phyloP scores from a whole-genome alignment of 2,888 invertebrate genomes.

The Xestoiulus laeticollis region DNA sequence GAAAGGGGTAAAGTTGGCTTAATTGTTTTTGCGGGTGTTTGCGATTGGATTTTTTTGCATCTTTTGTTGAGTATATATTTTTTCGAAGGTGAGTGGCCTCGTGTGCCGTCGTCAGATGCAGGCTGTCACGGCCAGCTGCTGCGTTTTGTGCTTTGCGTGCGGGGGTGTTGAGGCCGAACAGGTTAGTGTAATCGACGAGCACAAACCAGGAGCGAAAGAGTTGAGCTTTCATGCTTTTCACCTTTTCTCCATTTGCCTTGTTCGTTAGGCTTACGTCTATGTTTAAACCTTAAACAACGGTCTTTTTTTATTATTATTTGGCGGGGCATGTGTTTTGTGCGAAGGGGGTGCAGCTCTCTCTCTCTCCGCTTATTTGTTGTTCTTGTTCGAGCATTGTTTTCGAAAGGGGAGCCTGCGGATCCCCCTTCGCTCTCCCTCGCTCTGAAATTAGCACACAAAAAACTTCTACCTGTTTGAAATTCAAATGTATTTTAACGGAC shows the following conservation, averaged over 20 bases:
- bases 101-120: background rate
- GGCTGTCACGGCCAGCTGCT: slow-evolving; percentile 25
- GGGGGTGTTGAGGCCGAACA: background rate
- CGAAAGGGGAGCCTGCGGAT: slow-evolving; percentile 12
- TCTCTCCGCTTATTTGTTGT: slow-evolving; percentile 5
- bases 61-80: background rate
- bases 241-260: slow-evolving; percentile 1
- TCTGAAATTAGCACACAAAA: slow-evolving; percentile 33
- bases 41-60: background rate
- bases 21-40: background rate
- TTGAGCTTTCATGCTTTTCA: background rate
- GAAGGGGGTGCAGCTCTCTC: slow-evolving; percentile 20
- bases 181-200: slow-evolving; percentile 12
- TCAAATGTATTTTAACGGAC: slow-evolving; percentile 17
- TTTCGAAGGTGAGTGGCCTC: background rate
- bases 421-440: background rate
- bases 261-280: background rate
- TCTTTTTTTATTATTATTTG: background rate
- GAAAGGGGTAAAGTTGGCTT: background rate
- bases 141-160: background rate
- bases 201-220: background rate
- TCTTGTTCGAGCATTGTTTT: slow-evolving; percentile 37
- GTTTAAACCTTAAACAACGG: background rate
- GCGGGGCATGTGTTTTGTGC: background rate
- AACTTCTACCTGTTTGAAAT: slow-evolving; percentile 37